Base-by-base conservation (phyloP, 1,140 invertebrate genomes). In the Leptoteleia sp. region DNA sequence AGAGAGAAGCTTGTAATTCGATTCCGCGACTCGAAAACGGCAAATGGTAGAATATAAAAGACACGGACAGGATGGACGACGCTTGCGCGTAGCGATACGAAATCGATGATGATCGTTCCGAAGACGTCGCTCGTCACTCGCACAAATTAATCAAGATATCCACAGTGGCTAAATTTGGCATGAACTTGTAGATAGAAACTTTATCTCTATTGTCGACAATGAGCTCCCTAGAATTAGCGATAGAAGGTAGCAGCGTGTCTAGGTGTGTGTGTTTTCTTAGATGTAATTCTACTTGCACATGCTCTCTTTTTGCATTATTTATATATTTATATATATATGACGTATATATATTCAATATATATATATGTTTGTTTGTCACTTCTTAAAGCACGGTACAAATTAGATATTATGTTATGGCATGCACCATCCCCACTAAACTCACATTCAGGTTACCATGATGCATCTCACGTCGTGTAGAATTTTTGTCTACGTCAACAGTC, bases 401-500 rank as follows among this genome's bases (percentile, higher is more conserved):
- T 68, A 81, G 88, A 89, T 84, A 64, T 62, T 62, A 86, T 89
- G 86, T 88, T 82, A 87, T 87, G 82, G 85, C 87, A 88, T 88
- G 88, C 86, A 75, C 57, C 42, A 73, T 73, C 35, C 38, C 50
- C 48, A 76, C 54, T 8, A 43, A 78, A 65, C 15, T 76, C 80
- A 73, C 68, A 68, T 52, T 62, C 55, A 50, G 48, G 43, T 40
- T 47, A 64, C 40, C 57, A 61, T 40, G 42, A 42, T 37, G 50
- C 43, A 64, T 61, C 19, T 45, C 19, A 59, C 42, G 25, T 75
- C 42, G 38, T 64, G 48, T 38, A 7, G 6, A 29, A 29, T 8
- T 4, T 29, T 7, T n/a, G n/a, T n/a, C n/a, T n/a, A n/a, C n/a
- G n/a, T n/a, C n/a, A n/a, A n/a, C n/a, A n/a, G n/a, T n/a, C n/a